Percentiles rank a stretch among this genome's conserved stretches.
Evolutionary conservation across 2,888 invertebrate species (phyloP).

Genomic region (Salticus scenicus): DNA sequence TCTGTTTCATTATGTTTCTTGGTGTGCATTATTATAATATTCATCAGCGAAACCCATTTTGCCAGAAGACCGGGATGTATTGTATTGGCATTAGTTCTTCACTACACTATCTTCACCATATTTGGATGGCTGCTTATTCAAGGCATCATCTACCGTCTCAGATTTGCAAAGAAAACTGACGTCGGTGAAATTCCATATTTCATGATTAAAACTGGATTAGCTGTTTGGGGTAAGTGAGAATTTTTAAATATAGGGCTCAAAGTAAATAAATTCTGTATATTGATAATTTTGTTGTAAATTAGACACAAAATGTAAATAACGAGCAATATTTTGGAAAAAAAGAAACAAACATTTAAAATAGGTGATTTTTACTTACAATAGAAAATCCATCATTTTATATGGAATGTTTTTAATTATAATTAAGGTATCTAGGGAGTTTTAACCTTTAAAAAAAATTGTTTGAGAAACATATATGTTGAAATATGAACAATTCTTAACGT

Average conservation of each 20-base stretch:
- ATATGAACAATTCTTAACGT: too few relatives aligned
- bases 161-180: conserved; percentile 58
- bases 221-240: conserved; percentile 42
- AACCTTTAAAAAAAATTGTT: too few relatives aligned
- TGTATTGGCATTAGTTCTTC: conserved; percentile 18
- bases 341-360: too few relatives aligned
- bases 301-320: too few relatives aligned
- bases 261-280: too few relatives aligned
- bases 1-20: conserved; percentile 44
- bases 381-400: too few relatives aligned
- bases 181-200: conserved; percentile 46
- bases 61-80: conserved; percentile 4
- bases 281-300: too few relatives aligned
- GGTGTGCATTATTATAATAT: conserved; percentile 18
- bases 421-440: too few relatives aligned
- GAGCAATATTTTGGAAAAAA: too few relatives aligned
- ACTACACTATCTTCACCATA: conserved; percentile 32
- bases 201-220: conserved; percentile 18
- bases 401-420: too few relatives aligned
- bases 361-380: too few relatives aligned
- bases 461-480: too few relatives aligned
- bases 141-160: conserved; percentile 31
- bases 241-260: background rate
- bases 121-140: conserved; percentile 45
- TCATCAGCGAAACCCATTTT: conserved; percentile 38